Evolutionary conservation across 2,113 vertebrate genomes (phyloP).

Genomic region (Engystomops pustulosus): DNA sequence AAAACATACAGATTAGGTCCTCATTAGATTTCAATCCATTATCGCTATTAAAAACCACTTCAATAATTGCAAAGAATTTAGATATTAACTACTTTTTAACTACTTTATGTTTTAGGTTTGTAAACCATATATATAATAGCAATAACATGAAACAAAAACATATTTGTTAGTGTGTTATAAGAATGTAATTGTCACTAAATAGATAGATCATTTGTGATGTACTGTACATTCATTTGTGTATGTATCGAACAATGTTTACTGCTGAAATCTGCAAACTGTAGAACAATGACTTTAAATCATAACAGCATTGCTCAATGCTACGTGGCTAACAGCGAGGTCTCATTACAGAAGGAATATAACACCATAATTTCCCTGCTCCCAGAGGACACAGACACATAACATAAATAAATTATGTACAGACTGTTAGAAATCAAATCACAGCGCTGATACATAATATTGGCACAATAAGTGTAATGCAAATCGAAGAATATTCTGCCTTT

Average conservation of each 20-base stretch:
- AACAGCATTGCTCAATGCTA: conserved; percentile 7
- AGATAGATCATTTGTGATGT: neutral
- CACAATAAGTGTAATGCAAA: conserved; percentile 45
- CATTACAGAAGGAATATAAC: conserved; percentile 61
- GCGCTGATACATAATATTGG: conserved; percentile 50
- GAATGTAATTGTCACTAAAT: too few relatives aligned
- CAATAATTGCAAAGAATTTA: too few relatives aligned
- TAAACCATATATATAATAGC: too few relatives aligned
- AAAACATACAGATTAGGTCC: too few relatives aligned
- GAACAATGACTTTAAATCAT: conserved; percentile 38
- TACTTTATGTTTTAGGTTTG: too few relatives aligned
- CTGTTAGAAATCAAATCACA: conserved; percentile 52
- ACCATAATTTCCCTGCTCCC: conserved; percentile 43
- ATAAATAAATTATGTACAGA: conserved; percentile 58
- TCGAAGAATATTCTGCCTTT: conserved; percentile 38
- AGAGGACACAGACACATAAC: conserved; percentile 41
- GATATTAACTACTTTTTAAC: too few relatives aligned
- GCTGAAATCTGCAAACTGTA: neutral
- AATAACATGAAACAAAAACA: too few relatives aligned
- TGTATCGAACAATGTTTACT: neutral
- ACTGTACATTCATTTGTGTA: neutral
- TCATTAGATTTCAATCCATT: too few relatives aligned
- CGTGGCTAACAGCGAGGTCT: conserved; percentile 55
- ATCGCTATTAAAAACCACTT: too few relatives aligned
- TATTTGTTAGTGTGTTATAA: too few relatives aligned